Percentiles rank a stretch among this genome's conserved stretches.
Conservation (phyloP, 2,888 invertebrate species). For the Pollenia angustigena region DNA sequence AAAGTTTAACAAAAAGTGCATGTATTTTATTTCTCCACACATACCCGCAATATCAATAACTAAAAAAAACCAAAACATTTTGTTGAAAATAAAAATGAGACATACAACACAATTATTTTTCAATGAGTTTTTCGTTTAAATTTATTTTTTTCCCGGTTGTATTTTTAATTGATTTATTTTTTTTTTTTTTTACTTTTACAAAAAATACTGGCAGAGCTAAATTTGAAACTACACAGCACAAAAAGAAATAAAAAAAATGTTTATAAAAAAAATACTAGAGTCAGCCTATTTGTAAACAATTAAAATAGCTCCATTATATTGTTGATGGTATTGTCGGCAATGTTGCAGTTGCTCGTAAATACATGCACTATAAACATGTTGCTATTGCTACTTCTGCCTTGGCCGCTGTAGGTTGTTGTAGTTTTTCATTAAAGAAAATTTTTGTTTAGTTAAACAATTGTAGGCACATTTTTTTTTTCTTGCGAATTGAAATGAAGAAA, state of each 20-base stretch:
- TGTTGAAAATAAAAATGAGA: conserved; percentile 51
- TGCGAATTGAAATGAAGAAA: conserved; percentile 7
- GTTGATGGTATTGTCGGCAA: conserved; percentile 24
- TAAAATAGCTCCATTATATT: conserved; percentile 63
- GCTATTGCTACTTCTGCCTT: neutral
- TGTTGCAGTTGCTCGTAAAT: conserved; percentile 11
- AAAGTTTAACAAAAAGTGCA: conserved; percentile 14
- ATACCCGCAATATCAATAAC: neutral
- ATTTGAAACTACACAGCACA: conserved; percentile 1
- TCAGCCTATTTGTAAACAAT: conserved; percentile 72
- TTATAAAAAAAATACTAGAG: neutral
- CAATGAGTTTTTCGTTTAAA: conserved; percentile 47
- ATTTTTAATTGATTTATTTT: neutral
- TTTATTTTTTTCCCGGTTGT: neutral
- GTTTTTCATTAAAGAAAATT: conserved; percentile 47
- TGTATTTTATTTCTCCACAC: neutral
- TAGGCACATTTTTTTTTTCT: neutral
- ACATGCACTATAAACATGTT: no score
- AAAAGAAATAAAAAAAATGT: neutral
- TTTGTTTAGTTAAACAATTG: conserved; percentile 46
- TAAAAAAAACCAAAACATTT: conserved; percentile 34
- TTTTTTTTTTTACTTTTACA: conserved; percentile 6
- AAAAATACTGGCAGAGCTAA: conserved; percentile 3
- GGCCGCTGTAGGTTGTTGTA: conserved; percentile 25
- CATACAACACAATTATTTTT: conserved; percentile 55